Conservation (phyloP, 30 jellyfish, hydroid and myxozoan genomes). For the Rhopilema esculentum region DNA sequence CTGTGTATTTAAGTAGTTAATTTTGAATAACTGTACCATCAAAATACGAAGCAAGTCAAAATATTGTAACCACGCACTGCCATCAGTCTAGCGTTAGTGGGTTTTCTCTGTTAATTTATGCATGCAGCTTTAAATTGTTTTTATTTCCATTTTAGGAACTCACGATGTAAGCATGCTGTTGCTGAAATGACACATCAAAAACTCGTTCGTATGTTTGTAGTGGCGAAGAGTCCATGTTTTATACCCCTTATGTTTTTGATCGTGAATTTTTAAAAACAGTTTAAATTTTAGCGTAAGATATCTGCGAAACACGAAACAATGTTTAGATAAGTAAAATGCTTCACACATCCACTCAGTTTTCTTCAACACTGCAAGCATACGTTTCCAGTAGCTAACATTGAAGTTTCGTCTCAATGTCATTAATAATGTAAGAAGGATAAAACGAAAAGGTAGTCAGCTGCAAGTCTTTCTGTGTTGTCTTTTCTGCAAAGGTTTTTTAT, state of each 20-base stretch:
- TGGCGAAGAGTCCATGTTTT: not conserved
- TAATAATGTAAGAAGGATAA: not conserved
- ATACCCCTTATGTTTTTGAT: not conserved
- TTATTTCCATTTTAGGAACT: constrained; percentile 49
- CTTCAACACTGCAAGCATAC: constrained; percentile 22
- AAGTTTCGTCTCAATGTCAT: not conserved
- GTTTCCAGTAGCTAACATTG: not conserved
- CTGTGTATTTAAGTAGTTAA: too few species aligned
- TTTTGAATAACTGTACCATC: too few species aligned
- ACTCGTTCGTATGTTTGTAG: constrained; percentile 41
- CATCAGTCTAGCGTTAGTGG: too few species aligned
- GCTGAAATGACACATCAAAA: not conserved
- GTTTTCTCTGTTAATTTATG: too few species aligned
- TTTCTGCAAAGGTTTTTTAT: not conserved
- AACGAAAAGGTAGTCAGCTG: not conserved
- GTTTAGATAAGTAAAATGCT: not conserved
- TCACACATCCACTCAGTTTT: not conserved
- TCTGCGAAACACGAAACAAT: not conserved
- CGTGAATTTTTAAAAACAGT: not conserved
- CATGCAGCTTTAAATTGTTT: not conserved
- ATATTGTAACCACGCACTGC: too few species aligned
- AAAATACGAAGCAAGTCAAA: too few species aligned
- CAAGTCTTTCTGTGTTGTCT: not conserved
- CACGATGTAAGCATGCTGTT: constrained; percentile 56
- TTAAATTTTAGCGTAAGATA: not conserved